Base-by-base conservation (phyloP, 2,113 vertebrate genomes). In the Crotalus horridus region DNA sequence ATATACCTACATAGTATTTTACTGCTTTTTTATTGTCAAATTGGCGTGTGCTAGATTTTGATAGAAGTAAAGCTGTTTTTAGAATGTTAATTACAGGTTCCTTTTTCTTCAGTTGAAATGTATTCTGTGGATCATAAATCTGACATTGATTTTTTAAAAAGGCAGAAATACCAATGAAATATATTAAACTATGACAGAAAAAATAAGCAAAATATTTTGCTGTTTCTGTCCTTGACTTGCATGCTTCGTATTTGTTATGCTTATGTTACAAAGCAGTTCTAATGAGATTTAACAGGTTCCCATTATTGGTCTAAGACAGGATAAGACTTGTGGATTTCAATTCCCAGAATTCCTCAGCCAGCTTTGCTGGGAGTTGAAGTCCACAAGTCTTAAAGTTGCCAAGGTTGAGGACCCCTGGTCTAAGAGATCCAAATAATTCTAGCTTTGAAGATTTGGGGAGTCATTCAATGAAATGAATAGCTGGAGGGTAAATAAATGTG, bases 11-110 rank as follows among this genome's bases (percentile, higher is more conserved):
- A 23, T 91, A 92, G 95, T 94, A 85, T 33, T 23, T 88, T 94
- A 92, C 3, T 93, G 92, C 93, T 43, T 95, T 55, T 58, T 26
- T 90, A 55, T 6, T 95, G 93, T 91, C 48, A 91, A 90, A 91
- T 95, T 94, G 93, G 54, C 89, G 6, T 51, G n/a, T 6, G 24
- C 0, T 26, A 53, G 21, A 92, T 10, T 58, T 92, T 86, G 51
- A 0, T 55, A 56, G 46, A 91, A 92, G 0, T 53, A 24, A 13
- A 90, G 43, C 9, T 87, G 39, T 69, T 94, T 93, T 93, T 93
- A 94, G 89, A 5, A 85, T 23, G 11, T 3, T 90, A 92, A 94
- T 94, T 93, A 29, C 6, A 95, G 93, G 86, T 85, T 91, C 13
- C 89, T 23, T 5, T 88, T 88, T 48, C 12, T 20, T 29, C 39